Percentiles rank a stretch among this genome's conserved stretches.
These are phyloP conservation scores for Noctilio leporinus DNA, from an alignment of 2,113 vertebrate species.

Conservation along the genomic window DNA sequence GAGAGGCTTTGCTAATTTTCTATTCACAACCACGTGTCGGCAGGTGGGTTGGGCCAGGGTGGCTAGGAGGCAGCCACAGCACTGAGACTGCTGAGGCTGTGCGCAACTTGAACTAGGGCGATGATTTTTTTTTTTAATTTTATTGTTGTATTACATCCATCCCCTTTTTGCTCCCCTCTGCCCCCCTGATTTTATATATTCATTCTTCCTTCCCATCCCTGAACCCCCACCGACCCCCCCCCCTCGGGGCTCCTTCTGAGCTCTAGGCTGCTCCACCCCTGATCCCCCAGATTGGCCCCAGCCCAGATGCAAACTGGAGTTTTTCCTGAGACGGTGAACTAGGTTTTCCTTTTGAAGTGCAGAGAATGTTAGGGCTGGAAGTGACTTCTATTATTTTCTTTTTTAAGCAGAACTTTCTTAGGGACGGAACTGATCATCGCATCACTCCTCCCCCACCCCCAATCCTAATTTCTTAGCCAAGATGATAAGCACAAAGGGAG, in stretches of 20 bases:
- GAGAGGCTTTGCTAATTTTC: accelerated
- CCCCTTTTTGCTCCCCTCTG: too few species aligned
- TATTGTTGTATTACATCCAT: too few species aligned
- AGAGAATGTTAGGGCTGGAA: background rate
- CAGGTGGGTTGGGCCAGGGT: background rate
- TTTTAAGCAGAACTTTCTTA: background rate
- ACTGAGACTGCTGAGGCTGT: background rate
- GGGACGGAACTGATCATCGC: background rate
- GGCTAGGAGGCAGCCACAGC: background rate
- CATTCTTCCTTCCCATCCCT: background rate
- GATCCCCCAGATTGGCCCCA: background rate
- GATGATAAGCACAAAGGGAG: too few species aligned
- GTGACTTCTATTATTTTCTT: background rate
- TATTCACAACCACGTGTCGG: background rate
- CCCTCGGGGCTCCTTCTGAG: background rate
- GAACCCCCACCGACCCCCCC: background rate
- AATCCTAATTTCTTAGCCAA: background rate
- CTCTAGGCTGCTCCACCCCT: background rate
- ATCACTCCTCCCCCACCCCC: background rate
- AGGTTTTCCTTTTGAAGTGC: background rate
- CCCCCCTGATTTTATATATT: background rate
- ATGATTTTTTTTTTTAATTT: too few species aligned
- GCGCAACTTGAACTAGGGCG: background rate
- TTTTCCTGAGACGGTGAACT: background rate
- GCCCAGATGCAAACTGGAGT: background rate